Percentiles rank a stretch among this genome's conserved stretches.
These are phyloP conservation scores for Lophotis ruficrista DNA, from an alignment of 2,113 vertebrate species.

Conservation along the genomic window DNA sequence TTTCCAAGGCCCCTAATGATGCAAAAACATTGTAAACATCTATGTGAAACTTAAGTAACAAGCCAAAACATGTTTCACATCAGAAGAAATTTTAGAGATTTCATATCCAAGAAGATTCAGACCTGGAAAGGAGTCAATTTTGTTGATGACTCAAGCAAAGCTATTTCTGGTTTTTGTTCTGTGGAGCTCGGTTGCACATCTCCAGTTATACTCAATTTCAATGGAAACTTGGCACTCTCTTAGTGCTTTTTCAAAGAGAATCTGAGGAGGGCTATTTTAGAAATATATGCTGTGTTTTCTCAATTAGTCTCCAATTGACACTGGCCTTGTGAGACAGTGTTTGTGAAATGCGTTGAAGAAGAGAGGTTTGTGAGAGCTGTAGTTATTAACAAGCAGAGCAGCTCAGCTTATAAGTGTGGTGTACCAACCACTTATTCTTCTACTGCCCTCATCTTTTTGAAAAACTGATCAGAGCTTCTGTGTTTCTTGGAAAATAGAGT, in stretches of 20 bases:
- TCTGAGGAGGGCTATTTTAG: constrained; percentile 12
- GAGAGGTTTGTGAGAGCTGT: not conserved
- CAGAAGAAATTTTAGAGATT: not conserved
- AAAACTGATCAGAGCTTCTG: not conserved
- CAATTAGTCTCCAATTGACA: not conserved
- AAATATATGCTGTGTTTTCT: constrained; percentile 12
- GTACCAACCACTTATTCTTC: not conserved
- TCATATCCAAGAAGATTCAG: not conserved
- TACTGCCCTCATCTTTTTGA: not conserved
- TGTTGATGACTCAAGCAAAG: constrained; percentile 1
- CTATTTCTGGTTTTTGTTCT: constrained; percentile 17
- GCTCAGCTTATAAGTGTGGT: not conserved
- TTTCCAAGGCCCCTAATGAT: not conserved
- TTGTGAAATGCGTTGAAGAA: not conserved
- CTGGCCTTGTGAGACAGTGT: constrained; percentile 5
- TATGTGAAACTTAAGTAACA: not conserved
- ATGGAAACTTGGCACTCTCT: constrained; percentile 32
- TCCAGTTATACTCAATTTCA: not conserved
- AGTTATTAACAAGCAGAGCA: not conserved
- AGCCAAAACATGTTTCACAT: not conserved
- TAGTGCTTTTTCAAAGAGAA: not conserved
- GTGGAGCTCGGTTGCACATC: not conserved
- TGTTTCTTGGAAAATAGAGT: not conserved
- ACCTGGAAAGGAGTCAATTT: not conserved
- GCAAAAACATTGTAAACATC: not conserved